A percentile compares a stretch with the other conserved stretches of the same genome.
phyloP scores from a whole-genome alignment of 2,113 vertebrate genomes.

The Mungos mungo region DNA sequence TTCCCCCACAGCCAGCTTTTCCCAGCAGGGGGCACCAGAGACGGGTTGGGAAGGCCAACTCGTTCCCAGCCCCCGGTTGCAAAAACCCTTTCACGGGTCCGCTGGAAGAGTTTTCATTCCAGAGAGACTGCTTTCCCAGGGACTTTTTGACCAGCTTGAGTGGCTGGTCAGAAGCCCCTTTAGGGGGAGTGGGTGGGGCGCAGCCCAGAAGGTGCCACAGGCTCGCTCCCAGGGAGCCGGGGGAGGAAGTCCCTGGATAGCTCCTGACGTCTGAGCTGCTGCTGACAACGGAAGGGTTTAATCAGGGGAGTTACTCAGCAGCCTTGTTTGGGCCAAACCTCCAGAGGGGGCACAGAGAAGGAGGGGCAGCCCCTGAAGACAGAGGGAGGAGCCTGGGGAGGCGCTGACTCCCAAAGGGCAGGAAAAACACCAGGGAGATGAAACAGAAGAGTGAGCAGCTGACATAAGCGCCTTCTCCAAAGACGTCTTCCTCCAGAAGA shows the following conservation, averaged over 20 bases:
- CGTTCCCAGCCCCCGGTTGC: not conserved
- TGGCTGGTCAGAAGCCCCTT: not conserved
- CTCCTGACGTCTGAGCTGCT: not conserved
- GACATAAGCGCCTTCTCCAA: not conserved
- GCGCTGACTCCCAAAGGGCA: not conserved
- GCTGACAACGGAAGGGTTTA: not conserved
- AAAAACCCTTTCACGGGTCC: fast-evolving
- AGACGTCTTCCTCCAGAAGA: not conserved
- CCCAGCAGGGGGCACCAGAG: conserved; percentile 57
- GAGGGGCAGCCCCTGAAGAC: not conserved
- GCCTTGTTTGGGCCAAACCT: conserved; percentile 16
- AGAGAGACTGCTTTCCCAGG: not conserved
- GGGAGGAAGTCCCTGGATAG: not conserved
- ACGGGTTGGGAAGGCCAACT: not conserved
- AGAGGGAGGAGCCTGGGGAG: conserved; percentile 51
- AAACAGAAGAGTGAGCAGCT: not conserved
- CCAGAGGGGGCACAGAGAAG: not conserved
- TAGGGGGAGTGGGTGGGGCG: not conserved
- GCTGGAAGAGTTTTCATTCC: not conserved
- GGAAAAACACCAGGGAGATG: not conserved
- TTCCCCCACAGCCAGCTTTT: conserved; percentile 8
- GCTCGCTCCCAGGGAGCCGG: not conserved
- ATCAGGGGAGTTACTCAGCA: not conserved
- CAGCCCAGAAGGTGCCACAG: not conserved
- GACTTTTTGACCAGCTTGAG: not conserved